Base-by-base conservation (phyloP, 1,140 invertebrate species). In the Medauroidea extradentata region DNA sequence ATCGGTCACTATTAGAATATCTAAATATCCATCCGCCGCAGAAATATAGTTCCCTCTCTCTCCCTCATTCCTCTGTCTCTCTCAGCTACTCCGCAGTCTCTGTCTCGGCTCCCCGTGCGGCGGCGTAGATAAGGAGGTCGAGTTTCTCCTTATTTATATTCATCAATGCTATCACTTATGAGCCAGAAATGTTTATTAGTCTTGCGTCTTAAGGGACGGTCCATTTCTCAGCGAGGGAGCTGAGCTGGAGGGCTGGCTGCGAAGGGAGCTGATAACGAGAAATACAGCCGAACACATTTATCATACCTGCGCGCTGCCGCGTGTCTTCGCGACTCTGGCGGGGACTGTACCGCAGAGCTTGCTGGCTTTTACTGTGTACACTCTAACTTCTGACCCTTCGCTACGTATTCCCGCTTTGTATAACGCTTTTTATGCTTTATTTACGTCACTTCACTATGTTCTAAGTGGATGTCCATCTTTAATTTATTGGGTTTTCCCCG, bases 81-180 rank as follows among this genome's bases (percentile, higher is more conserved):
- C 29, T 34, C 29, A 4, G 4, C 5, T 34, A 4, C 29, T 34
- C 58, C 53, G 18, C 57, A 50, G 43, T 16, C 34, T 39, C 59
- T 27, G 38, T 42, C 55, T 42, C 57, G 46, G 62, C 62, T 62
- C 62, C 62, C 50, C 63, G 64, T 67, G 71, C 69, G 66, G 69
- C 66, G 65, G 62, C 44, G 38, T 64, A 66, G 71, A 72, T 72
- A 72, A 72, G 65, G 44, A 53, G 23, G 43, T 44, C 42, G 41
- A 59, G 61, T 27, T 49, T 62, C 58, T 64, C 68, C 68, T 72
- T 72, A 72, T 73, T 72, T 73, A 73, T 72, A 73, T 73, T 72
- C 72, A 73, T 73, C 72, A 73, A 73, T 72, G 70, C 62, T 73
- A 73, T 71, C 72, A 71, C 69, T 72, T 72, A 68, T 66, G 68